phyloP scores from a whole-genome alignment of 2,888 invertebrate species.

The Girardia tigrina region DNA sequence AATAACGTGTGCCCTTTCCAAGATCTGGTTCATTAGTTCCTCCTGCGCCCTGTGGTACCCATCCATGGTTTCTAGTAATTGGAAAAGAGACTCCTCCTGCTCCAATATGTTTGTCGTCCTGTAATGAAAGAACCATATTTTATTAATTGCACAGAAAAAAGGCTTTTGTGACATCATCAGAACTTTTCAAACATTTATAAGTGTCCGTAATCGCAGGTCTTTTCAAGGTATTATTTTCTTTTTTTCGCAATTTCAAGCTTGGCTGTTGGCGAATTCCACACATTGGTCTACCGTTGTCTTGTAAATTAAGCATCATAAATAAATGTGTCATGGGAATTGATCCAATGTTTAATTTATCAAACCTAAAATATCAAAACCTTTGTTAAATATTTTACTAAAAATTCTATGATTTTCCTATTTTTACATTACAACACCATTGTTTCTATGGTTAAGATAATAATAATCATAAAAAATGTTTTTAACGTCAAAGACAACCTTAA shows the following conservation, averaged over 20 bases:
- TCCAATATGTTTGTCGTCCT: background rate
- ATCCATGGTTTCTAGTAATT: background rate
- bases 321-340: background rate
- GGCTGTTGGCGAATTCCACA: background rate
- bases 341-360: background rate
- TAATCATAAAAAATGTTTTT: no score
- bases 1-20: background rate
- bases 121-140: background rate
- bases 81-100: background rate
- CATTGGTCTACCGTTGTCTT: background rate
- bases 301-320: background rate
- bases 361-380: background rate
- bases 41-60: background rate
- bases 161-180: background rate
- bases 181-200: background rate
- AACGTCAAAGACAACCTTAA: no score
- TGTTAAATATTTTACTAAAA: no score
- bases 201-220: background rate
- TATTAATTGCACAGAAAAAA: background rate
- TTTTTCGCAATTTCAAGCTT: background rate
- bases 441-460: no score
- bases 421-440: no score
- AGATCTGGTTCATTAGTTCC: background rate
- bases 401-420: no score
- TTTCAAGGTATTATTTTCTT: background rate